Evolutionary conservation across 2,888 invertebrate species (phyloP).

Genomic region (Neria commutata): DNA sequence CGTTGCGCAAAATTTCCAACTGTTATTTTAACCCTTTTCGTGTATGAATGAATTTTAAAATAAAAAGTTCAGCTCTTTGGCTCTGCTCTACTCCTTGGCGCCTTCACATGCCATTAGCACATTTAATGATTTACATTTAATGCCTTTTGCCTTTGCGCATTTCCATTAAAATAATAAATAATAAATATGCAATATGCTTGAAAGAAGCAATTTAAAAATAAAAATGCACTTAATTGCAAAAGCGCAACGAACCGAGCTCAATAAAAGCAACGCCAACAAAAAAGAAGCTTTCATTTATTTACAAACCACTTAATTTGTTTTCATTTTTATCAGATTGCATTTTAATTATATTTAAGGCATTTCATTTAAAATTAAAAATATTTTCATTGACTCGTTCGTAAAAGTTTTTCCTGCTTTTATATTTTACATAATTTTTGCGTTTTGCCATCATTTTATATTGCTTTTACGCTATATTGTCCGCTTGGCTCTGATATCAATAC

Average conservation of each 20-base stretch:
- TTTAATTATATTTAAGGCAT: conserved; percentile 51
- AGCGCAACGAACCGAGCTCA: neutral
- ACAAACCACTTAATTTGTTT: conserved; percentile 57
- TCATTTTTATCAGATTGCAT: conserved; percentile 51
- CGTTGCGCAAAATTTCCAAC: conserved; percentile 12
- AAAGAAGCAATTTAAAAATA: too few species aligned
- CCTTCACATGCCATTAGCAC: too few species aligned
- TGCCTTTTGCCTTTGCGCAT: neutral
- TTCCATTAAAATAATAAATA: neutral
- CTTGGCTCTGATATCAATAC: neutral
- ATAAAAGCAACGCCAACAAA: neutral
- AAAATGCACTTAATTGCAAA: too few species aligned
- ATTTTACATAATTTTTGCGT: neutral
- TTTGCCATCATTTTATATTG: neutral
- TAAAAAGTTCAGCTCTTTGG: too few species aligned
- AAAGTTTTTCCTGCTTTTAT: conserved; percentile 27
- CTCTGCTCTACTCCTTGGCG: too few species aligned
- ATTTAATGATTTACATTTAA: conserved; percentile 2
- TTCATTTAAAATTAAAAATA: conserved; percentile 45
- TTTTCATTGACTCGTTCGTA: conserved; percentile 30
- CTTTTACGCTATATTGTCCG: neutral
- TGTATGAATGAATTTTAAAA: neutral
- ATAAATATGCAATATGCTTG: neutral
- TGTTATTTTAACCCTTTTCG: conserved; percentile 29
- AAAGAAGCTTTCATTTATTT: conserved; percentile 47